Base-by-base conservation (phyloP, 2,113 vertebrate species). In the Phylloscopus trochilus region DNA sequence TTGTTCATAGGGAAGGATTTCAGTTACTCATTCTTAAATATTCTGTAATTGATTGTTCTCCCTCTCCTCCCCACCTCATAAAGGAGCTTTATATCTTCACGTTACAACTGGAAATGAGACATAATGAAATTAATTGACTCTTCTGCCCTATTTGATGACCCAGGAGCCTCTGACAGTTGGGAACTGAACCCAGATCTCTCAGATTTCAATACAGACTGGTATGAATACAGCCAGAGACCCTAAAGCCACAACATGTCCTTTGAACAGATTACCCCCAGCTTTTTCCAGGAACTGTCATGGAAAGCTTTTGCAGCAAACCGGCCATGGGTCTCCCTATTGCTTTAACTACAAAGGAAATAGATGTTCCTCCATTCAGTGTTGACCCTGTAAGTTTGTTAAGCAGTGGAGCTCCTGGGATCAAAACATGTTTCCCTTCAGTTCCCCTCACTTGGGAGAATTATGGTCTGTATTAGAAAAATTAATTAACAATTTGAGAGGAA, bases 401-500 rank as follows among this genome's bases (percentile, higher is more conserved):
- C 35, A 39, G 33, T 8, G 3, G 27, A 3, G 2, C 58, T 74
- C 41, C 70, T 53, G 62, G 46, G n/a, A 62, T 82, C 58, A 69
- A 44, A 73, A 79, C 49, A 41, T 9, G 13, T 35, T 60, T 74
- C 62, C 58, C n/a, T 82, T 39, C 3, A 0, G 15, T 67, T 91
- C 87, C 55, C 39, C 55, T 85, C 75, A 51, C 68, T 74, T 86
- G 78, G 60, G 87, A 92, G 51, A 95, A 80, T 76, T 63, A 69
- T 2, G 2, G 31, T 58, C 59, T 69, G 21, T 79, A 44, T 88
- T 80, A 91, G 82, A 83, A 95, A 88, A 90, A 85, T 69, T 91
- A 95, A 95, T 96, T 96, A 97, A 93, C 11, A 7, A 41, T 83
- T 95, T 83, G 55, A 88, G 72, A 95, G 82, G 72, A 92, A 85